Evolutionary conservation across 2,797 vertebrate species (phyloP), one percentile per base, ranked within the genome.

Genomic region (Erethizon dorsatum): DNA sequence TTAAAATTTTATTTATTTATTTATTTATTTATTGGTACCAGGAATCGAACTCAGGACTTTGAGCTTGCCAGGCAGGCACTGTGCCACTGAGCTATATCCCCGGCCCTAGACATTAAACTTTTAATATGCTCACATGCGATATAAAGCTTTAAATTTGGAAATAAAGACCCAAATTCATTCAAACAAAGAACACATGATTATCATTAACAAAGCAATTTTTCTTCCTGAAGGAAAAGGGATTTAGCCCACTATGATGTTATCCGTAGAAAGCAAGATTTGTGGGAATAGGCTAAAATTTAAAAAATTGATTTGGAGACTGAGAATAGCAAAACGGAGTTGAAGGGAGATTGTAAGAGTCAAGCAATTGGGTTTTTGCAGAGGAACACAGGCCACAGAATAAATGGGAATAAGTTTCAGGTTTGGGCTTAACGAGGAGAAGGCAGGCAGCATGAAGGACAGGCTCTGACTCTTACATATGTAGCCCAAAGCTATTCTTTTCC

Each of bases 141-240:
- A 14, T 31, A 63, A 88, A 69, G 54, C 33, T 92, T 95, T 50
- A 65, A 59, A 33, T 45, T 63, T 94, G n/a, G 26, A 47, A 88
- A 71, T 88, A 69, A 96, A 69, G 73, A 92, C 26, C 14, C 50
- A 91, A 93, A 57, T 9, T 22, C 17, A 95, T 90, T 54, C 79
- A n/a, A 57, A 59, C 15, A 78, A 57, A 75, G 8, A 90, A 20
- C 24, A 41, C 17, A 45, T 80, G 20, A 45, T 89, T 52, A 88
- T 88, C 75, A 63, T 1, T 93, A 57, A 91, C 57, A 50, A 69
- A 63, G 15, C 22, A 61, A 22, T 88, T 77, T 83, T 65, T 95
- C 80, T 86, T 47, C 50, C 59, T 82, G 50, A 63, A 93, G 77
- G 9, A 94, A 57, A 52, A 41, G 56, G 24, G 37, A 57, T 59